Evolutionary conservation across 2,888 invertebrate genomes (phyloP).

Genomic region (Monochamus alternatus): DNA sequence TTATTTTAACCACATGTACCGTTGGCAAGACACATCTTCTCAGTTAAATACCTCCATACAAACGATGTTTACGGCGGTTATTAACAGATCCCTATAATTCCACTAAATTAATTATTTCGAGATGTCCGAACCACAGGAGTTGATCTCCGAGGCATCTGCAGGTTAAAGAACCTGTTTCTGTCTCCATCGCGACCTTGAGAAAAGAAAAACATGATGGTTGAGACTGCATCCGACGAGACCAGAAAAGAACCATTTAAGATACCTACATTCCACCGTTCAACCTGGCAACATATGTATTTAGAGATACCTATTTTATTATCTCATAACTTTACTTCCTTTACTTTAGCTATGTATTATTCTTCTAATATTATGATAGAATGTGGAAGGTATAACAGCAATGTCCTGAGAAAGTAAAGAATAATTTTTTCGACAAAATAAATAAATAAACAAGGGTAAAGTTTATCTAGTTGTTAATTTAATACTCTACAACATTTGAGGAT

Average conservation of each 20-base stretch:
- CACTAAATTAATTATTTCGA: conserved; percentile 55
- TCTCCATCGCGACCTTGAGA: conserved; percentile 31
- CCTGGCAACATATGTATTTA: background rate
- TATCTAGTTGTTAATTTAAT: no score
- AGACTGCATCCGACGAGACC: conserved; percentile 9
- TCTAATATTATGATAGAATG: no score
- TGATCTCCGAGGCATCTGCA: conserved; percentile 47
- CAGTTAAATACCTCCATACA: background rate
- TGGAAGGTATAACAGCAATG: no score
- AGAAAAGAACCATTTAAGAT: background rate
- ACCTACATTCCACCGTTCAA: background rate
- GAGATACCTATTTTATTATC: background rate
- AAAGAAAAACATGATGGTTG: conserved; percentile 32
- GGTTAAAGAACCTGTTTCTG: conserved; percentile 55
- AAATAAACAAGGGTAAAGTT: no score
- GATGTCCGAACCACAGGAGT: conserved; percentile 47
- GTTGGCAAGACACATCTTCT: background rate
- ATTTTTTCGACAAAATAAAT: no score
- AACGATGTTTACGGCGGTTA: background rate
- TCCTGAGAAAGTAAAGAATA: no score
- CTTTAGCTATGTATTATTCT: no score
- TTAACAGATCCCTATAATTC: conserved; percentile 41
- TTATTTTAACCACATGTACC: background rate
- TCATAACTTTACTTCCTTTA: no score
- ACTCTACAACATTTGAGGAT: no score